Conservation (phyloP, 2,888 invertebrate genomes). For the Noctuana brunneofusca region DNA sequence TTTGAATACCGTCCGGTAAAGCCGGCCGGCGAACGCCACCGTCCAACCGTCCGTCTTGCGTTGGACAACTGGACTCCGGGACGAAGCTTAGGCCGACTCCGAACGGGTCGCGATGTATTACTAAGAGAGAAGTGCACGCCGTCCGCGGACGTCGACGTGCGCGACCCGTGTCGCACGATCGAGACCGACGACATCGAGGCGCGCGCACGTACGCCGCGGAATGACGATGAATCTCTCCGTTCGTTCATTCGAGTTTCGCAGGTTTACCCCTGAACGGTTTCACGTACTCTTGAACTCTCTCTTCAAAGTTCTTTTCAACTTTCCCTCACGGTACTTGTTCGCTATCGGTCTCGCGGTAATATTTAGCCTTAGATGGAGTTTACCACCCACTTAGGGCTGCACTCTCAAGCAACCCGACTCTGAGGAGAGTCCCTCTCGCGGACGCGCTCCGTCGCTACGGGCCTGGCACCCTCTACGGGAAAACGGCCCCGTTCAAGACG, state of each 20-base stretch:
- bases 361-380: slow-evolving; percentile 77
- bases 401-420: slow-evolving; percentile 11
- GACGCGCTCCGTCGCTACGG: slow-evolving; percentile 11
- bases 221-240: slow-evolving; percentile 61
- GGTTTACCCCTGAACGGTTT: slow-evolving; percentile 80
- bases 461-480: slow-evolving; percentile 10
- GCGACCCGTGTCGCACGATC: slow-evolving; percentile 45
- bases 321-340: slow-evolving; percentile 87
- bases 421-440: slow-evolving; percentile 11
- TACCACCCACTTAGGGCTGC: slow-evolving; percentile 11
- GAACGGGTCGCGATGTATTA: slow-evolving; percentile 82
- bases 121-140: slow-evolving; percentile 63
- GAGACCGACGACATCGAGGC: slow-evolving; percentile 42
- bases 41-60: slow-evolving; percentile 38
- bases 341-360: slow-evolving; percentile 85
- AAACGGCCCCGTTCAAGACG: slow-evolving; percentile 11
- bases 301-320: slow-evolving; percentile 88
- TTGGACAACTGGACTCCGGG: slow-evolving; percentile 48
- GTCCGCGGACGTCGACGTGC: slow-evolving; percentile 48
- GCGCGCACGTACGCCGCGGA: slow-evolving; percentile 47
- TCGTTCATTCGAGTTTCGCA: slow-evolving; percentile 79
- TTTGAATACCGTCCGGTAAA: slow-evolving; percentile 41
- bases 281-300: slow-evolving; percentile 80
- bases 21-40: slow-evolving; percentile 45
- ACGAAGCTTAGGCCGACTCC: slow-evolving; percentile 65